Base-by-base conservation (phyloP, 1,140 invertebrate genomes). In the Halesus radiatus region DNA sequence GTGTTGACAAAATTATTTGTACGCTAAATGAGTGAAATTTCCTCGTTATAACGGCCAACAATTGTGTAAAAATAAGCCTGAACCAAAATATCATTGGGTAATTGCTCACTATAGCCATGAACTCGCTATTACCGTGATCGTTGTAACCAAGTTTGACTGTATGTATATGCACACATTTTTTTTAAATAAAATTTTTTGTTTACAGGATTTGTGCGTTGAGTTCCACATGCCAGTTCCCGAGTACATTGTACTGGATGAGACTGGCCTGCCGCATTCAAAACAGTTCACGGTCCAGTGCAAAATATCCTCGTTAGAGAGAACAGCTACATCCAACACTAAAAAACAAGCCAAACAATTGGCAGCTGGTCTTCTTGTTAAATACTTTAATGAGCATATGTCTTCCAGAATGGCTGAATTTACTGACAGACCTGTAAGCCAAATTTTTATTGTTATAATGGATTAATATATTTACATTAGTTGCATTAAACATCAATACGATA, bases 251-350 rank as follows among this genome's bases (percentile, higher is more conserved):
- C 84, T 88, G 7, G 88, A 87, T 23, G 93, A 94, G 84, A 89
- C 93, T 83, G 94, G 94, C 26, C 91, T 92, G 29, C 91, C 94
- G 10, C 93, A 94, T 85, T 91, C 91, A 16, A 91, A 92, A 87
- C 85, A 91, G 45, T 93, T 94, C 84, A 92, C 92, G 16, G 91
- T 93, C 80, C 86, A 91, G 22, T 94, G 94, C 85, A 86, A 90
- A 50, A 90, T 92, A 20, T 88, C 89, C 13, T 91, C 90, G 73
- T 90, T 92, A 84, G 88, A 88, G 83, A 90, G 90, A 85, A 87
- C 85, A 74, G 90, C 89, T 15, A 79, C 82, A 5, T 87, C 87
- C 3, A 87, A 85, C 45, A 91, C 90, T 0, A 91, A 91, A 76
- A 90, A 91, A 79, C 88, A 90, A 75, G 90, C 90, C 0, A 91